Evolutionary conservation across 2,888 invertebrate genomes (phyloP).

Genomic region (Nymphalis urticae): DNA sequence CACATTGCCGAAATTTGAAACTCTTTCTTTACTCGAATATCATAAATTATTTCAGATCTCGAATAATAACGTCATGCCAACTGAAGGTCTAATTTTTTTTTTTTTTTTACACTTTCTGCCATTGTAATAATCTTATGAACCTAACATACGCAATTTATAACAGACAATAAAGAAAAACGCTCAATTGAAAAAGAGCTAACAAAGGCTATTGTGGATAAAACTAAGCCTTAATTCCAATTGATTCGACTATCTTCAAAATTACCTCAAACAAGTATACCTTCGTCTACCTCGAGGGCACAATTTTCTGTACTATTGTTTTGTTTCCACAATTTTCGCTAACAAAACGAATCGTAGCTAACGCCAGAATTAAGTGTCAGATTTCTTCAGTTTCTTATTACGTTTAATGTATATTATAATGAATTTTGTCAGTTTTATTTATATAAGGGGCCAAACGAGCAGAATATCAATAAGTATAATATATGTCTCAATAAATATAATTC

Average conservation of each 20-base stretch:
- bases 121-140: no score
- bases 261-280: not conserved
- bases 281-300: not conserved
- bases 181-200: not conserved
- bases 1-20: no score
- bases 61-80: no score
- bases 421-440: not conserved
- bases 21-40: no score
- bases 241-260: conserved; percentile 4
- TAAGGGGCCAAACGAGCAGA: no score
- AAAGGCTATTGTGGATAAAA: not conserved
- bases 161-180: not conserved
- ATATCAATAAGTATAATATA: no score
- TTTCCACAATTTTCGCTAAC: conserved; percentile 5
- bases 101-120: no score
- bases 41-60: no score
- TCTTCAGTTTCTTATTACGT: not conserved
- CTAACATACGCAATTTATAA: not conserved
- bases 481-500: no score
- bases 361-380: not conserved
- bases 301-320: conserved; percentile 5
- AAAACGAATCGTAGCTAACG: not conserved
- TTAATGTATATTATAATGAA: not conserved
- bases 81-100: no score
- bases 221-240: not conserved